A percentile compares a stretch with the other conserved stretches of the same genome.
These are phyloP conservation scores for Protobothrops mucrosquamatus DNA, from an alignment of 2,113 vertebrate species.

Conservation along the genomic window DNA sequence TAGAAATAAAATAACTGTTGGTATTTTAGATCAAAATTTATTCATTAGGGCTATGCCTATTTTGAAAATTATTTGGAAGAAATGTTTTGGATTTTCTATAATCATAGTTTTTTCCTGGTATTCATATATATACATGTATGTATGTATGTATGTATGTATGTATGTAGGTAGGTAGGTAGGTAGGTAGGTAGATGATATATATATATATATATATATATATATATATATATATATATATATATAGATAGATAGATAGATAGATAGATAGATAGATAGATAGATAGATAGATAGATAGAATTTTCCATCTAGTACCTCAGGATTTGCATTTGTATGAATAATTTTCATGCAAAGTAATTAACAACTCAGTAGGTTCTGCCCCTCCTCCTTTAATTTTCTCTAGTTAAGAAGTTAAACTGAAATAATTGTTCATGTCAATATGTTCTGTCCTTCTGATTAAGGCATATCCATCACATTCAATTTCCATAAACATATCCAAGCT, in stretches of 20 bases:
- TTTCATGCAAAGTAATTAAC: background rate
- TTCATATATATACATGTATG: too few relatives aligned
- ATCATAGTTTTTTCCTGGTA: too few relatives aligned
- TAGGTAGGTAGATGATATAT: too few relatives aligned
- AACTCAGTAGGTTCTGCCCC: background rate
- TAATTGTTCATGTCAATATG: background rate
- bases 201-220: too few relatives aligned
- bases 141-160: too few relatives aligned
- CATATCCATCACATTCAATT: background rate
- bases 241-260: too few relatives aligned
- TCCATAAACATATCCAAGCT: background rate
- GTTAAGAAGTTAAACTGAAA: background rate
- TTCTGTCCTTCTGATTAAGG: background rate
- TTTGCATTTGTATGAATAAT: background rate
- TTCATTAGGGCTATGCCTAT: too few relatives aligned
- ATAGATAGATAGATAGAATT: background rate
- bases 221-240: too few relatives aligned
- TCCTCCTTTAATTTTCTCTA: background rate
- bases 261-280: too few relatives aligned
- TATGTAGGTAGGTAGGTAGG: too few relatives aligned
- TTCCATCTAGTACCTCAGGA: background rate
- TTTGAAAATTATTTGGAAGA: too few relatives aligned
- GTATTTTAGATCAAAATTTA: background rate
- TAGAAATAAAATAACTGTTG: background rate
- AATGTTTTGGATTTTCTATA: too few relatives aligned